Base-by-base conservation (phyloP, 2,888 invertebrate genomes). In the Escarpia spicata region DNA sequence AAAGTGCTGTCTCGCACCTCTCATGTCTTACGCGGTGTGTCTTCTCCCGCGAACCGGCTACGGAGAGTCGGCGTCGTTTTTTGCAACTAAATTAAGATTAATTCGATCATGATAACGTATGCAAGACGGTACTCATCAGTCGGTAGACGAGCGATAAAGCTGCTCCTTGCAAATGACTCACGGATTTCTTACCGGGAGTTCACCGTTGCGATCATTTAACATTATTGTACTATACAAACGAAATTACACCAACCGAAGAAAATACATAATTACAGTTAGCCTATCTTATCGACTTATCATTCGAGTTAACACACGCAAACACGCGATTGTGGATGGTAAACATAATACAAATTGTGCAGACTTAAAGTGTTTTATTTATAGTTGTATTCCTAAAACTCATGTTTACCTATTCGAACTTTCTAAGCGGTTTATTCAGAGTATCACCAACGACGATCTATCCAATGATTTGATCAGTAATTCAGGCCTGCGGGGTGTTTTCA, bases 41-140 rank as follows among this genome's bases (percentile, higher is more conserved):
- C 6, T 26, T 15, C 26, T 75, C 19, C 75, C 75, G 1, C 75
- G 75, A 75, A 75, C 19, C 75, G 75, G 19, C 26, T 6, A 75
- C 26, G n/a, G 26, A 75, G 19, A 75, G 26, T n/a, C n/a, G 75
- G 19, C 75, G 75, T 75, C 52, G 26, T 26, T 75, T 75, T 75
- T 75, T 75, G 2, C 75, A 75, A 75, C n/a, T 75, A n/a, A 75
- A 75, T 75, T 75, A 75, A 75, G 75, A 75, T 75, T 75, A 75
- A 75, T 75, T 75, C 26, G 26, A 75, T 75, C 75, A 75, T 6
- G 26, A 75, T 6, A 26, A 75, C 3, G 75, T 26, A 75, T n/a
- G 75, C 26, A 26, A 75, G 26, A 6, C 75, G 75, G 75, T 75
- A 19, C 75, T 26, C 75, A 75, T 75, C 75, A 75, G 75, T 26